Conservation (phyloP, 2,113 vertebrate genomes). For the Corythaixoides concolor region DNA sequence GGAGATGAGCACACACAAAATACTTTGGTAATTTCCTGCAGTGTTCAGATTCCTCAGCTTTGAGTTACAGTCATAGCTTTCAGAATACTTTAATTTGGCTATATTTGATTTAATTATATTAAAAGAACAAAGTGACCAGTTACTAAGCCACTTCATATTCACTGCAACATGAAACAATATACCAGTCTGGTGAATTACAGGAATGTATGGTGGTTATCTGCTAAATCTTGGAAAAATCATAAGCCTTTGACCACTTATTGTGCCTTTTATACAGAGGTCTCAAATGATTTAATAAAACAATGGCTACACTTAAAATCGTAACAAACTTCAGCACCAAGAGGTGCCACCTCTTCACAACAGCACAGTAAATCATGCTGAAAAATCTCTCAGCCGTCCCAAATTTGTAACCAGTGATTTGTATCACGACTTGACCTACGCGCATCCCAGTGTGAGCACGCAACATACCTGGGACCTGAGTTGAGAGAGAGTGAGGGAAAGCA, state of each 20-base stretch:
- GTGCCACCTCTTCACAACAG: neutral
- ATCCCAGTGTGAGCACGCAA: fast-evolving
- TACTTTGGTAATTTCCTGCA: neutral
- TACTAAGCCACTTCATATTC: neutral
- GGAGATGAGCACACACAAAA: neutral
- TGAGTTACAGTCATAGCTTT: neutral
- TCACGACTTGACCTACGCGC: neutral
- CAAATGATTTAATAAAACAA: neutral
- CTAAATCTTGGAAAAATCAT: neutral
- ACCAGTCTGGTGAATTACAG: neutral
- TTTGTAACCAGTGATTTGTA: neutral
- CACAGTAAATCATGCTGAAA: neutral
- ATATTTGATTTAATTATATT: neutral
- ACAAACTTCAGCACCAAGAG: neutral
- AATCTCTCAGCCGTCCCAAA: neutral
- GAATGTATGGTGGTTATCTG: neutral
- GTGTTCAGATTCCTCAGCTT: neutral
- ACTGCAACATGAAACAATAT: fast-evolving
- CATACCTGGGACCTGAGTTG: neutral
- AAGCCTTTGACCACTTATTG: neutral
- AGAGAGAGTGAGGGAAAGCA: neutral
- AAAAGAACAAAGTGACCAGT: neutral
- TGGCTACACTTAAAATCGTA: neutral
- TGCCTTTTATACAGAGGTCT: neutral
- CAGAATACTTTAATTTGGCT: neutral